A percentile compares a stretch with the other conserved stretches of the same genome.
phyloP scores from a whole-genome alignment of 2,797 vertebrate species.

The Siniperca undulata region DNA sequence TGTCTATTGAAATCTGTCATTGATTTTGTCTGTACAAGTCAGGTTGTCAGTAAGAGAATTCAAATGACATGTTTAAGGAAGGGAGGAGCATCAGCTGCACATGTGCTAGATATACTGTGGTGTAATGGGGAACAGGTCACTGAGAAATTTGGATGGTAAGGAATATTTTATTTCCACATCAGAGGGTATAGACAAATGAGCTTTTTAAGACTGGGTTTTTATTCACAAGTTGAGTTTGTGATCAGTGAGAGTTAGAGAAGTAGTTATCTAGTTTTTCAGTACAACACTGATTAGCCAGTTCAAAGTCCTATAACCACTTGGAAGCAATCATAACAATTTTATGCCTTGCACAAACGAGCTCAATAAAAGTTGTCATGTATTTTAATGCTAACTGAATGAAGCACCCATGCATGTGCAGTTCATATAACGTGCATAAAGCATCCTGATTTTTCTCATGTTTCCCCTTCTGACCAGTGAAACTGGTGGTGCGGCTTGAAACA shows the following conservation, averaged over 20 bases:
- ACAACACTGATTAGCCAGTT: neutral
- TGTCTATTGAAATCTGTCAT: neutral
- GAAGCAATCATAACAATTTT: neutral
- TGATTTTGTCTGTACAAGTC: neutral
- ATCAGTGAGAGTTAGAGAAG: neutral
- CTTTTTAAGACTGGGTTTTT: neutral
- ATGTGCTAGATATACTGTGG: neutral
- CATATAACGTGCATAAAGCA: neutral
- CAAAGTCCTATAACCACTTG: neutral
- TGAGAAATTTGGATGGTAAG: neutral
- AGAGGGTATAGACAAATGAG: neutral
- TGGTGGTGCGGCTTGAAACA: slow-evolving; percentile 18
- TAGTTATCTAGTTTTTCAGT: neutral
- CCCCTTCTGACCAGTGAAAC: slow-evolving; percentile 6
- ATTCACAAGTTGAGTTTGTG: neutral
- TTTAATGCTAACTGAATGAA: neutral
- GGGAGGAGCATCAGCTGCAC: neutral
- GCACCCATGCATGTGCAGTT: neutral
- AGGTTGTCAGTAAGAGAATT: neutral
- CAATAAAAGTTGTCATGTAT: neutral
- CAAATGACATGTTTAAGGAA: neutral
- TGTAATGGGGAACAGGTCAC: neutral
- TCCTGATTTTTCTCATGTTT: neutral
- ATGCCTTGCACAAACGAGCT: neutral
- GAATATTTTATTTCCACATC: neutral